These are phyloP conservation scores for Drosophila conformis DNA, from an alignment of 2,888 invertebrate species.

Conservation along the genomic window DNA sequence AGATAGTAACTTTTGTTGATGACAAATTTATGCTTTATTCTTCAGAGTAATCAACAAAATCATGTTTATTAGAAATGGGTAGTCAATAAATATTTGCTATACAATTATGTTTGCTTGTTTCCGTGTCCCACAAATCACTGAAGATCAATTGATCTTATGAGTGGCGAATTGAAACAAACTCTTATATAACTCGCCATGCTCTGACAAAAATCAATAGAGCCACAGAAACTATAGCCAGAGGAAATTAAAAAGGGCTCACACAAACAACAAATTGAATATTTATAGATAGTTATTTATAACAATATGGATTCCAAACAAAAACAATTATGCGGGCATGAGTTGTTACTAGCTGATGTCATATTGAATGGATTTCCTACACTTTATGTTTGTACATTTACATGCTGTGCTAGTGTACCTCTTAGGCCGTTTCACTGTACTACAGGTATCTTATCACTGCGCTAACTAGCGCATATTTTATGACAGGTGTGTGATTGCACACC, in stretches of 20 bases:
- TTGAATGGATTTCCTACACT: neutral
- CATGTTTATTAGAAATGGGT: neutral
- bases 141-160: conserved; percentile 7
- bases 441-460: neutral
- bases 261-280: neutral
- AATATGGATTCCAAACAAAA: neutral
- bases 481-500: neutral
- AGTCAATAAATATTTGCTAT: conserved; percentile 5
- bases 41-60: neutral
- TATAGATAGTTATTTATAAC: neutral
- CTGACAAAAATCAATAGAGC: neutral
- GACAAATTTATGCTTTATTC: neutral
- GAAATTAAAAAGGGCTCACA: neutral
- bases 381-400: neutral
- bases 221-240: neutral
- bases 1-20: too few species aligned
- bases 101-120: conserved; percentile 1
- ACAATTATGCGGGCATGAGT: neutral
- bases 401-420: neutral
- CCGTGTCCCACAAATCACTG: neutral
- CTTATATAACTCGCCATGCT: neutral
- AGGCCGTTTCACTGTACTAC: neutral
- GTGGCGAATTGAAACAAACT: neutral
- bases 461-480: conserved; percentile 1
- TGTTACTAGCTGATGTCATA: neutral